phyloP scores from a whole-genome alignment of 2,797 vertebrate species.

The Epinephelus awoara region DNA sequence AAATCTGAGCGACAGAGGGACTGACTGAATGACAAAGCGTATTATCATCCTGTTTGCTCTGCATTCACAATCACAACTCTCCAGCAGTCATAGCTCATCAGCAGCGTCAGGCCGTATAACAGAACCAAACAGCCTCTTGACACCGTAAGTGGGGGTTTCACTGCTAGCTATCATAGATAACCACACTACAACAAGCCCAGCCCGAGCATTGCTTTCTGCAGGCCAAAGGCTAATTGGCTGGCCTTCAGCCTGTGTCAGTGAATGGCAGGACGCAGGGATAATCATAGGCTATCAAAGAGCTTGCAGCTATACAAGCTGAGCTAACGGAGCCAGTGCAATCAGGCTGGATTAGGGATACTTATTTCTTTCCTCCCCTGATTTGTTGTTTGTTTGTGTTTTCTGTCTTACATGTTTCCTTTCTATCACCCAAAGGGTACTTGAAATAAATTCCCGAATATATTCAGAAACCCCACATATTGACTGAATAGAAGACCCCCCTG shows the following conservation, averaged over 20 bases:
- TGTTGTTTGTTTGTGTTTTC: neutral
- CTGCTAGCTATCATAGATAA: slow-evolving; percentile 68
- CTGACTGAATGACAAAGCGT: slow-evolving; percentile 54
- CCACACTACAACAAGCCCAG: slow-evolving; percentile 64
- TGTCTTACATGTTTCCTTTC: neutral
- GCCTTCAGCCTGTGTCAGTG: slow-evolving; percentile 69
- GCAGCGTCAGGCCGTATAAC: slow-evolving; percentile 56
- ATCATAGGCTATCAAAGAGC: slow-evolving; percentile 60
- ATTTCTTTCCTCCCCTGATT: neutral
- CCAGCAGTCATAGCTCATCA: slow-evolving; percentile 56
- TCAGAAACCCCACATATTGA: neutral
- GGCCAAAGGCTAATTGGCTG: slow-evolving; percentile 83
- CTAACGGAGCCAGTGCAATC: slow-evolving; percentile 18
- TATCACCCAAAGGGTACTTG: neutral
- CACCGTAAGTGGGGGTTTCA: slow-evolving; percentile 70
- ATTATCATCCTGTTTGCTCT: slow-evolving; percentile 57
- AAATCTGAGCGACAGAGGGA: slow-evolving; percentile 39
- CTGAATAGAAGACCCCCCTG: neutral
- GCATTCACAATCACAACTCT: slow-evolving; percentile 48
- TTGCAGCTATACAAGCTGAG: slow-evolving; percentile 37
- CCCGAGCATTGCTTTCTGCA: slow-evolving; percentile 60
- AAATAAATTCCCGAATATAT: neutral
- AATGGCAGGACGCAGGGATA: slow-evolving; percentile 57
- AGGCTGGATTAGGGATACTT: slow-evolving; percentile 18
- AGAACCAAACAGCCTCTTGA: slow-evolving; percentile 67